Percentiles rank a stretch among this genome's conserved stretches.
Conservation (phyloP, 2,888 invertebrate species). For the Thelaira solivaga region DNA sequence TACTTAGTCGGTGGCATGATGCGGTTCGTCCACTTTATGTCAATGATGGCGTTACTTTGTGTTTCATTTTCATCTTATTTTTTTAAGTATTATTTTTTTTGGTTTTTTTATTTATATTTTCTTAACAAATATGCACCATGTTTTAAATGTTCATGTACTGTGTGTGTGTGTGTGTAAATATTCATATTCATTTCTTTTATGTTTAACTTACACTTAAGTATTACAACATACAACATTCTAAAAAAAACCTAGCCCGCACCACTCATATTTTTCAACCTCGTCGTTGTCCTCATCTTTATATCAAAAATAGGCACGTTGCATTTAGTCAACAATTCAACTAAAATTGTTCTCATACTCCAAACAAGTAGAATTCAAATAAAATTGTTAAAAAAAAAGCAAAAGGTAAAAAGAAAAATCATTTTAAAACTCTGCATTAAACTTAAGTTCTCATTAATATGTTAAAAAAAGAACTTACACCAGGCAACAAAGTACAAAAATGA, state of each 20-base stretch:
- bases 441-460: constrained; percentile 73
- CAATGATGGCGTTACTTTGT: constrained; percentile 56
- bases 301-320: constrained; percentile 18
- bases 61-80: constrained; percentile 43
- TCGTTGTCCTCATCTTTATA: not conserved
- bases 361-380: not conserved
- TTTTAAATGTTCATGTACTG: not conserved
- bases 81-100: constrained; percentile 17
- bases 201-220: constrained; percentile 58
- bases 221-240: constrained; percentile 33
- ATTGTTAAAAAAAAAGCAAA: too few relatives aligned
- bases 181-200: constrained; percentile 55
- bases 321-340: constrained; percentile 20
- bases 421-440: constrained; percentile 30
- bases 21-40: constrained; percentile 57
- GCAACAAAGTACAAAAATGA: too few relatives aligned
- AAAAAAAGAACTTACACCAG: too few relatives aligned
- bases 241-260: constrained; percentile 32
- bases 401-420: not conserved
- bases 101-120: constrained; percentile 38
- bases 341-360: constrained; percentile 24
- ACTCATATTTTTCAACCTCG: constrained; percentile 18
- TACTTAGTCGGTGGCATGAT: constrained; percentile 16
- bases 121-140: constrained; percentile 39
- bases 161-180: constrained; percentile 27